Base-by-base conservation (phyloP, 2,113 vertebrate genomes). In the Hydrolagus affinis region DNA sequence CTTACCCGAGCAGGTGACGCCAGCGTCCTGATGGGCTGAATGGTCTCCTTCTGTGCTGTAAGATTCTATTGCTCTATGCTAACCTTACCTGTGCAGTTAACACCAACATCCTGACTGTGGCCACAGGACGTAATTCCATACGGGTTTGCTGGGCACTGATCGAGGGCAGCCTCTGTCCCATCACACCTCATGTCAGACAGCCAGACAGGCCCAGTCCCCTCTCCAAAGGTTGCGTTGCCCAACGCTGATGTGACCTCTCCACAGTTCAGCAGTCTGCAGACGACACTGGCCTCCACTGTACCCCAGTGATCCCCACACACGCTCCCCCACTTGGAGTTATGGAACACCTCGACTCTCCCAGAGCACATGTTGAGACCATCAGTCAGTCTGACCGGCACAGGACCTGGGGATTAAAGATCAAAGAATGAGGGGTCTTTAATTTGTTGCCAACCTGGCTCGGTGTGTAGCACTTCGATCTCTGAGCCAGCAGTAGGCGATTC, bases 231-330 rank as follows among this genome's bases (percentile, higher is more conserved):
- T 44, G 91, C 85, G 19, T n/a, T 17, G 0, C 70, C 74, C 28
- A 86, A 30, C 64, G 87, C 86, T 2, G 74, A 86, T 86, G 86
- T 10, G 0, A 83, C 88, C 2, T 32, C 9, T 1, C 90, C 90
- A 60, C 90, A 91, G 0, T 86, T 89, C 85, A 91, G 87, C 86
- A 91, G 88, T 66, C 86, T 78, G 88, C 92, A 93, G 83, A 92
- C 85, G 0, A 90, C 28, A 57, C 71, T 0, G n/a, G 90, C 91
- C 68, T 89, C 86, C 0, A 7, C 30, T 44, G 90, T 44, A 85
- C 88, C 90, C 91, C 92, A 93, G 70, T 0, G 0, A 17, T 90
- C 88, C 0, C 91, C 88, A 0, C 91, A 93, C 23, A 92, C 86
- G 0, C 89, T 92, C 2, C 91, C 91, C 25, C 1, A 86, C 21